These are phyloP conservation scores for Gadus macrocephalus DNA, from an alignment of 2,113 vertebrate species.

Conservation along the genomic window DNA sequence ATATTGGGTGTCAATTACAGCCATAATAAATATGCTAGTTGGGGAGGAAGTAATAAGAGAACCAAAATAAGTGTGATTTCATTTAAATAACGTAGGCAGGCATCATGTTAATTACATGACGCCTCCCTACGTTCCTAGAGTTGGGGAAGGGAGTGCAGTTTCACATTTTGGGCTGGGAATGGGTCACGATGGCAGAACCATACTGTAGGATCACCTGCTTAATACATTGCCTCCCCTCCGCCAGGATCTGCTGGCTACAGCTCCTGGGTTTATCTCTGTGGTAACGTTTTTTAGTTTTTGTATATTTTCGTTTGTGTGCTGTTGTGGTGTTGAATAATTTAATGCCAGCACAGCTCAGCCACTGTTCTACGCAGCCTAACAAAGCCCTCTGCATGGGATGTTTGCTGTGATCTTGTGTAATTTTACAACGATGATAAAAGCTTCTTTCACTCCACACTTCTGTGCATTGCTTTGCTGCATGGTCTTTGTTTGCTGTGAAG, in stretches of 20 bases:
- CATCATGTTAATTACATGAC: no score
- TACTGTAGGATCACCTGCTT: no score
- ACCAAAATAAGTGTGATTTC: no score
- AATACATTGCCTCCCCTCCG: constrained; percentile 48
- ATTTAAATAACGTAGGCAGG: no score
- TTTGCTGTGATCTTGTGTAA: neutral
- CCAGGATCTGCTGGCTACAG: constrained; percentile 83
- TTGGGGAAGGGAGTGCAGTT: no score
- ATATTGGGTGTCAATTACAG: no score
- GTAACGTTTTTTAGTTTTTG: constrained; percentile 70
- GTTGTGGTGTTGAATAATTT: constrained; percentile 6
- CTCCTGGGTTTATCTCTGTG: constrained; percentile 97
- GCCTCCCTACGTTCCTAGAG: no score
- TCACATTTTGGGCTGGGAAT: no score
- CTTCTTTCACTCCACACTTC: constrained; percentile 2
- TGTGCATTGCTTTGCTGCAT: constrained; percentile 15
- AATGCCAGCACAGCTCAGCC: constrained; percentile 10
- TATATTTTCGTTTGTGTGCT: neutral
- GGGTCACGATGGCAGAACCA: no score
- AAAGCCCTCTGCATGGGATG: neutral
- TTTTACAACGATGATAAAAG: neutral
- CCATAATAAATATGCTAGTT: neutral
- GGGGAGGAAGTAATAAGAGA: no score
- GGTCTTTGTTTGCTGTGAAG: constrained; percentile 1
- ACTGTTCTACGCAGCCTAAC: neutral